These are phyloP conservation scores for Sapayoa aenigma DNA, from an alignment of 2,113 vertebrate genomes.

Conservation along the genomic window DNA sequence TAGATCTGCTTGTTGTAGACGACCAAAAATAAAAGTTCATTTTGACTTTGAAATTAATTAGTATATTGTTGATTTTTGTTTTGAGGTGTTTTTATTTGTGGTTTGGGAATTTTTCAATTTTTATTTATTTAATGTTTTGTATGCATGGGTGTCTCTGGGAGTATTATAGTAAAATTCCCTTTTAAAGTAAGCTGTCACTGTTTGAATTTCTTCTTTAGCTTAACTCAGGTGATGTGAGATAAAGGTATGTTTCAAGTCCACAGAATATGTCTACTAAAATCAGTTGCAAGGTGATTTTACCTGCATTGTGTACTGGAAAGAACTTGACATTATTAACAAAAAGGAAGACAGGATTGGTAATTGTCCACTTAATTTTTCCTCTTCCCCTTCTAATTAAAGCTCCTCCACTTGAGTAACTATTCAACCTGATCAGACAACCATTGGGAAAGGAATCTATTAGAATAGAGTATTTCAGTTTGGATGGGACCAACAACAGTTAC, in stretches of 20 bases:
- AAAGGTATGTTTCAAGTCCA: not conserved
- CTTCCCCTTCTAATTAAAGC: not conserved
- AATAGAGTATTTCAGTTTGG: not conserved
- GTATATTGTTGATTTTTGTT: not conserved
- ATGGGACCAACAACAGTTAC: not conserved
- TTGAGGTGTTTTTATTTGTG: not conserved
- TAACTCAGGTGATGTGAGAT: not conserved
- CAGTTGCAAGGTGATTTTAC: not conserved
- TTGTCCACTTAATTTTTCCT: not conserved
- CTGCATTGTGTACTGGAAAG: not conserved
- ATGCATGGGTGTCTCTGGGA: not conserved
- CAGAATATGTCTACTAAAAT: not conserved
- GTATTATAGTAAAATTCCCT: not conserved
- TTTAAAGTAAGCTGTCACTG: not conserved
- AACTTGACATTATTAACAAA: not conserved
- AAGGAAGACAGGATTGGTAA: not conserved
- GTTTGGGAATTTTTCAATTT: rapidly evolving
- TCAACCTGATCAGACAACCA: not conserved
- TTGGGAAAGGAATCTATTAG: not conserved
- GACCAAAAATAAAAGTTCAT: not conserved
- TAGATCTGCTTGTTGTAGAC: not conserved
- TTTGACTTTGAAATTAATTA: not conserved
- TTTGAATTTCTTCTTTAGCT: not conserved
- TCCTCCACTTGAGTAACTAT: not conserved
- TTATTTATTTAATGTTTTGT: not conserved